Evolutionary conservation across 2,888 invertebrate genomes (phyloP), one percentile per base, ranked within the genome.

Genomic region (Asteroscopus sphinx): DNA sequence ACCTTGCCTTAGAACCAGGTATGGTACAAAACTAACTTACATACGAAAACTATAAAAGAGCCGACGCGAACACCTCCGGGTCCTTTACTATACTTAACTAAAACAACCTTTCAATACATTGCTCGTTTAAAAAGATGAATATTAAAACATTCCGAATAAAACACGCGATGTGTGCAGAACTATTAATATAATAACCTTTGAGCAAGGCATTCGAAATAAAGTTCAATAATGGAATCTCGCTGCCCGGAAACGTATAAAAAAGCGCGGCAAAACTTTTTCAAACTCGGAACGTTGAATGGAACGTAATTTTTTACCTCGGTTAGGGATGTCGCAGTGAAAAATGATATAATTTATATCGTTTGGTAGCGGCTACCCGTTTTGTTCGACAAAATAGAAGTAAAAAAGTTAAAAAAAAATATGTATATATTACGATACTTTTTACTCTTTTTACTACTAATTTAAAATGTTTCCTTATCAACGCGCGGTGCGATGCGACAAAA

Each of bases 401-500:
- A 90, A 87, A 86, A 89, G 85, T 84, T 83, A 84, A 81, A 83
- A 82, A 84, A 88, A 87, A 85, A 88, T 85, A 68, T 76, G 73
- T 76, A 76, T 76, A 76, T 76, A 71, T 86, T 87, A 88, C 85
- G 87, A 89, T 86, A 87, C 91, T 92, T 92, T 90, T 90, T 88
- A 90, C 87, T 66, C 74, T 73, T 87, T 83, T 82, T 85, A 82
- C 91, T 89, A 93, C 93, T 93, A 93, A 94, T 94, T 94, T 93
- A 92, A 92, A 93, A 94, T 93, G 93, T 93, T 93, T 90, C 88
- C 93, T 93, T 94, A 94, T 94, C 94, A 94, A 91, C 93, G 92
- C 88, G 89, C 91, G 91, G 90, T 77, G 83, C 87, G 90, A 83
- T 85, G 85, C 88, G 87, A 93, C 92, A 92, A 92, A 92, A 89